These are phyloP conservation scores for Brevimyrus niger DNA, from an alignment of 2,113 vertebrate species.

Conservation along the genomic window DNA sequence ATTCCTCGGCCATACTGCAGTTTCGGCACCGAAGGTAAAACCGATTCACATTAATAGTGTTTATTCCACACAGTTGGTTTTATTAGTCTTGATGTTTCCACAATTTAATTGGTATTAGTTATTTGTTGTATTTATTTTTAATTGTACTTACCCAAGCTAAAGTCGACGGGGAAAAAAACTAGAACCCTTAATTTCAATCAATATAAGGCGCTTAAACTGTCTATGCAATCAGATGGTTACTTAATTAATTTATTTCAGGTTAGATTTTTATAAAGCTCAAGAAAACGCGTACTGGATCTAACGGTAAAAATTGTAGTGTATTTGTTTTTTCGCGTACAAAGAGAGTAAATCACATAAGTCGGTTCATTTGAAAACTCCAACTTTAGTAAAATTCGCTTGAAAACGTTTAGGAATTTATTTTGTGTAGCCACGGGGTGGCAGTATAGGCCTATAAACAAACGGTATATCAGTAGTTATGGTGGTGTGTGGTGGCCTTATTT, in stretches of 20 bases:
- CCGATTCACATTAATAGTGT: background rate
- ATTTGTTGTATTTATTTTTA: background rate
- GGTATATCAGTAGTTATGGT: background rate
- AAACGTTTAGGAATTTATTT: background rate
- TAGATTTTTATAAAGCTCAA: background rate
- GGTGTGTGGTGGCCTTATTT: background rate
- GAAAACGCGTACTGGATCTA: background rate
- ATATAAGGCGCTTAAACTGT: background rate
- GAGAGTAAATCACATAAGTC: background rate
- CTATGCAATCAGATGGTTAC: background rate
- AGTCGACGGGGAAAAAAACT: background rate
- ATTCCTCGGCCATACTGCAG: background rate
- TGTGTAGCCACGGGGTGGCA: background rate
- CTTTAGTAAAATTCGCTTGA: background rate
- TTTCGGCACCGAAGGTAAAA: background rate
- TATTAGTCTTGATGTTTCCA: background rate
- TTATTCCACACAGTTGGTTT: background rate
- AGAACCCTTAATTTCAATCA: background rate
- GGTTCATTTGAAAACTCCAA: background rate
- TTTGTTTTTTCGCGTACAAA: background rate
- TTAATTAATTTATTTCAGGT: constrained; percentile 2
- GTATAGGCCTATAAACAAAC: background rate
- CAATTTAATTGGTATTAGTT: background rate
- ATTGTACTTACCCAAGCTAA: background rate
- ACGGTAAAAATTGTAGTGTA: background rate